Conservation (phyloP, 2,888 invertebrate genomes). For the Proisotoma minuta region DNA sequence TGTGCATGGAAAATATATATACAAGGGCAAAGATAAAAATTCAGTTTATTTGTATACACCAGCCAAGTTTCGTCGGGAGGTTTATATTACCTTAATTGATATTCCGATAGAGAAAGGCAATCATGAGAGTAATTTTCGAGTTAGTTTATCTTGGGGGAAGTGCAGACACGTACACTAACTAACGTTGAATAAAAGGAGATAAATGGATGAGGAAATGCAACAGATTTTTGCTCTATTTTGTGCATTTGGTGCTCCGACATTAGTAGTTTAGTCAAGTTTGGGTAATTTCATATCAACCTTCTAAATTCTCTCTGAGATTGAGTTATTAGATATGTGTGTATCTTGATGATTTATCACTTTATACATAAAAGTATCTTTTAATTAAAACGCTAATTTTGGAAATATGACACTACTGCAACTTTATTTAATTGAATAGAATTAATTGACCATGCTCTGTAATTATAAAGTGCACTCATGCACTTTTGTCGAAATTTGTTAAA, state of each 20-base stretch:
- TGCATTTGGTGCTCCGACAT: neutral
- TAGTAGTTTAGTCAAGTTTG: no score
- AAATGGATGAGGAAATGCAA: constrained; percentile 1
- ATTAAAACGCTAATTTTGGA: no score
- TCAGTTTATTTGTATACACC: neutral
- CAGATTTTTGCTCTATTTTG: neutral
- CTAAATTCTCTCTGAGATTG: no score
- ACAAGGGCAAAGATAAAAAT: neutral
- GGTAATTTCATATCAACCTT: no score
- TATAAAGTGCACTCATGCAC: no score
- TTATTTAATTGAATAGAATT: no score
- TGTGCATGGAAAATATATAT: neutral
- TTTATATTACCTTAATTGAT: constrained; percentile 11
- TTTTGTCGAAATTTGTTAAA: no score
- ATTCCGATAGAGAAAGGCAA: constrained; percentile 14
- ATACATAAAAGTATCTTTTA: no score
- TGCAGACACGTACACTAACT: neutral
- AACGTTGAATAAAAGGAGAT: neutral
- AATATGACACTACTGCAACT: no score
- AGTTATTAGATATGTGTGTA: no score
- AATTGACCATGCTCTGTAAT: no score
- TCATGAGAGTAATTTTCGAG: constrained; percentile 6
- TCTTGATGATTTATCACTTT: no score
- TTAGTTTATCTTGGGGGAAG: constrained; percentile 5
- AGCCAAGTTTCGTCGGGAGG: neutral